These are phyloP conservation scores for Anthonomus grandis DNA, from an alignment of 1,140 invertebrate species.

Conservation along the genomic window DNA sequence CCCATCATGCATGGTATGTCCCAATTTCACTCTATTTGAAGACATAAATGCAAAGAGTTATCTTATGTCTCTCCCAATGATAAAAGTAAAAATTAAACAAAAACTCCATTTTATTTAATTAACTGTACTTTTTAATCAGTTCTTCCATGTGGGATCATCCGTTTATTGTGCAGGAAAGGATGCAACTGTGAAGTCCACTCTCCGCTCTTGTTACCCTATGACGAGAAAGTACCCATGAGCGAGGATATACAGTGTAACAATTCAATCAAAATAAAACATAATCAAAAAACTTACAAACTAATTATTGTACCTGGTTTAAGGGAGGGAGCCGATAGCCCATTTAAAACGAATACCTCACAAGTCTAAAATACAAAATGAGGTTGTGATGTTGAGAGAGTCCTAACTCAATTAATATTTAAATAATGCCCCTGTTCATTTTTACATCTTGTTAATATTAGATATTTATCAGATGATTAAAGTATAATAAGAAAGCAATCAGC, in stretches of 20 bases:
- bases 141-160: slow-evolving; percentile 40
- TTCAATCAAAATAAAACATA: slow-evolving; percentile 3
- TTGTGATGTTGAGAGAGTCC: slow-evolving; percentile 43
- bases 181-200: slow-evolving; percentile 38
- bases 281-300: slow-evolving; percentile 40
- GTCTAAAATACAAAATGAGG: slow-evolving; percentile 51
- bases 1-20: no score
- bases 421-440: no score
- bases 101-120: slow-evolving; percentile 26
- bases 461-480: no score
- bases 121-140: slow-evolving; percentile 37
- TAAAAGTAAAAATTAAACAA: slow-evolving; percentile 5
- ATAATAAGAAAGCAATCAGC: no score
- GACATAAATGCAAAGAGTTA: background rate
- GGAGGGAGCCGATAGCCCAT: slow-evolving; percentile 48
- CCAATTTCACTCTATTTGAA: no score
- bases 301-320: slow-evolving; percentile 46
- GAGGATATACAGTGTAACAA: slow-evolving; percentile 16
- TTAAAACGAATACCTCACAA: slow-evolving; percentile 45
- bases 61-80: slow-evolving; percentile 10
- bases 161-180: slow-evolving; percentile 34
- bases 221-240: slow-evolving; percentile 49
- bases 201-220: slow-evolving; percentile 45
- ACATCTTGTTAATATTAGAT: no score
- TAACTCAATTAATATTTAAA: no score